Evolutionary conservation across 2,113 vertebrate genomes (phyloP), one percentile per base, ranked within the genome.

Genomic region (Tapirus terrestris): DNA sequence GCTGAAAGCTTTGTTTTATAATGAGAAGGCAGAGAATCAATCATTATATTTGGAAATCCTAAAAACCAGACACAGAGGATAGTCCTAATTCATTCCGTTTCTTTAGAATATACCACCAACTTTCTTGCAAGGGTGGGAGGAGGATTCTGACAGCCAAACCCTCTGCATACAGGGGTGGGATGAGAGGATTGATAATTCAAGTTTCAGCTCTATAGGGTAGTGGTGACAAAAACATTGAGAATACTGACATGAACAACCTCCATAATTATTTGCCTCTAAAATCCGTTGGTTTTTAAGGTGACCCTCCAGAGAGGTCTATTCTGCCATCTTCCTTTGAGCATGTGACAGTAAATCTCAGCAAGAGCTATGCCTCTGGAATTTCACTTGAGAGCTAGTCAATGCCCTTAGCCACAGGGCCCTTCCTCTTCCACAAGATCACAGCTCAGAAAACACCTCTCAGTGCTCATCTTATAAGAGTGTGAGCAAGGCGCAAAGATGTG

Each of bases 401-500:
- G 63, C 53, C 68, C 68, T 93, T 29, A 51, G 36, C n/a, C 70
- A 8, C 82, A 53, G 25, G 29, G 29, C 45, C 63, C 56, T 86
- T 73, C 80, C 84, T 88, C 63, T 79, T 48, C 65, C 84, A 88
- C 61, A 72, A 8, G 21, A 45, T 95, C 76, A 29, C 76, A 79
- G 79, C 5, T 95, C 87, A 79, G 73, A 89, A 91, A 90, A 94
- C 80, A 96, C 87, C 61, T 67, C 70, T 84, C 61, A 45, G 60
- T 5, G 17, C 45, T 87, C 61, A 21, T 51, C 61, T 92, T 61
- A 60, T 10, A 25, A 36, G 60, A 33, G 63, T 56, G 61, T 93
- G 77, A 98, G 68, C 77, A 56, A 91, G 95, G 81, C 5, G 9
- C 65, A 91, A 94, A 98, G 89, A 77, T 0, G 18, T 89, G 96